Conservation (phyloP, 2,888 invertebrate genomes). For the Parelbella ahira region DNA sequence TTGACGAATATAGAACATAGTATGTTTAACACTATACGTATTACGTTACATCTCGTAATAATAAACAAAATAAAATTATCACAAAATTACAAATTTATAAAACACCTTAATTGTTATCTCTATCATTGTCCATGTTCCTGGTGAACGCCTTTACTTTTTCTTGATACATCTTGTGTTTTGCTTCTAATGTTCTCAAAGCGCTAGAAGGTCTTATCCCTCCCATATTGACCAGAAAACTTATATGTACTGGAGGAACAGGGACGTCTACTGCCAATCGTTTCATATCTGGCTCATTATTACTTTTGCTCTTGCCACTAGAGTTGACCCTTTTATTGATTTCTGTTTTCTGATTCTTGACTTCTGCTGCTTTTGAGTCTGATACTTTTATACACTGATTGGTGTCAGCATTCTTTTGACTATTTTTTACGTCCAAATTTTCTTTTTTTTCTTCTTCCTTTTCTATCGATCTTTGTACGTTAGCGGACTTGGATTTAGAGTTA, state of each 20-base stretch:
- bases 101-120: not conserved
- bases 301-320: constrained; percentile 5
- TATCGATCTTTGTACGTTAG: constrained; percentile 38
- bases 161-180: constrained; percentile 67
- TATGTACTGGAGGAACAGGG: constrained; percentile 55
- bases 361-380: no score
- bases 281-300: constrained; percentile 24
- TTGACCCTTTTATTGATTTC: constrained; percentile 3
- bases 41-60: not conserved
- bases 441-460: constrained; percentile 26
- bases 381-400: constrained; percentile 25
- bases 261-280: constrained; percentile 28
- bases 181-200: constrained; percentile 56
- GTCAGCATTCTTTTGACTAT: constrained; percentile 28
- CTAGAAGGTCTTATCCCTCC: constrained; percentile 54
- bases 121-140: constrained; percentile 34
- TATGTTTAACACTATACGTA: not conserved
- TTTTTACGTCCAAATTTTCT: not conserved
- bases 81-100: constrained; percentile 4
- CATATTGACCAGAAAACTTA: constrained; percentile 63
- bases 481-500: constrained; percentile 46
- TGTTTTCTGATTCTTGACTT: no score
- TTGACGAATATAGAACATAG: not conserved
- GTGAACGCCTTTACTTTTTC: constrained; percentile 59
- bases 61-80: constrained; percentile 9